Percentiles rank a stretch among this genome's conserved stretches.
Evolutionary conservation across 2,888 invertebrate genomes (phyloP).

Genomic region (Dicyrtoma fusca): DNA sequence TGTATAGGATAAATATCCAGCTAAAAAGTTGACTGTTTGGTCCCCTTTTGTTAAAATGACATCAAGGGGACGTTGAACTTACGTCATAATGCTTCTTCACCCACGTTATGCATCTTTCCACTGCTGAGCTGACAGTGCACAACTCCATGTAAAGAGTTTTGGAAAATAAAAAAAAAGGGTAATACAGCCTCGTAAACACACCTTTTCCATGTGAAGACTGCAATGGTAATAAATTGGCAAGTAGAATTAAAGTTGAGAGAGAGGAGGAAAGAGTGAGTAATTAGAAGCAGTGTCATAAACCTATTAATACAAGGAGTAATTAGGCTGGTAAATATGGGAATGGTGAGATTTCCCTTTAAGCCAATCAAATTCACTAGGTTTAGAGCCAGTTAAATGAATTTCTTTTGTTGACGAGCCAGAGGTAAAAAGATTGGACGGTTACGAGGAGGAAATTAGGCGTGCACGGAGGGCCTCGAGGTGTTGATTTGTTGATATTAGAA

Average conservation of each 20-base stretch:
- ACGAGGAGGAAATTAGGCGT: slow-evolving; percentile 27
- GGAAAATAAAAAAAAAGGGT: too few species aligned
- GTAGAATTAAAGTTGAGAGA: neutral
- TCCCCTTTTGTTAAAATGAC: too few species aligned
- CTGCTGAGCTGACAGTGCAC: too few species aligned
- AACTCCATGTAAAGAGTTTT: too few species aligned
- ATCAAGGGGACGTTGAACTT: too few species aligned
- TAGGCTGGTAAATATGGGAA: slow-evolving; percentile 31
- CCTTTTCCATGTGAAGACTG: too few species aligned
- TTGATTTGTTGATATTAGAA: slow-evolving; percentile 38
- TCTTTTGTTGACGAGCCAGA: slow-evolving; percentile 4
- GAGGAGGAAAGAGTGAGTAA: slow-evolving; percentile 25
- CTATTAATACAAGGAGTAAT: slow-evolving; percentile 32
- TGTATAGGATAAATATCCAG: too few species aligned
- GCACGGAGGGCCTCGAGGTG: slow-evolving; percentile 38
- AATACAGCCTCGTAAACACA: too few species aligned
- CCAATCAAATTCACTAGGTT: slow-evolving; percentile 16
- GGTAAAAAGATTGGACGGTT: slow-evolving; percentile 18
- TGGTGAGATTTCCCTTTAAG: slow-evolving; percentile 6
- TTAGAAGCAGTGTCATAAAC: slow-evolving; percentile 30
- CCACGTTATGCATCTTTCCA: too few species aligned
- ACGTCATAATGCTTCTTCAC: too few species aligned
- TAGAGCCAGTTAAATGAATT: neutral
- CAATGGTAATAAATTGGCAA: slow-evolving; percentile 25
- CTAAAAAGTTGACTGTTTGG: too few species aligned